These are phyloP conservation scores for Caenorhabditis auriculariae DNA, from an alignment of 2,888 invertebrate genomes.

Conservation along the genomic window DNA sequence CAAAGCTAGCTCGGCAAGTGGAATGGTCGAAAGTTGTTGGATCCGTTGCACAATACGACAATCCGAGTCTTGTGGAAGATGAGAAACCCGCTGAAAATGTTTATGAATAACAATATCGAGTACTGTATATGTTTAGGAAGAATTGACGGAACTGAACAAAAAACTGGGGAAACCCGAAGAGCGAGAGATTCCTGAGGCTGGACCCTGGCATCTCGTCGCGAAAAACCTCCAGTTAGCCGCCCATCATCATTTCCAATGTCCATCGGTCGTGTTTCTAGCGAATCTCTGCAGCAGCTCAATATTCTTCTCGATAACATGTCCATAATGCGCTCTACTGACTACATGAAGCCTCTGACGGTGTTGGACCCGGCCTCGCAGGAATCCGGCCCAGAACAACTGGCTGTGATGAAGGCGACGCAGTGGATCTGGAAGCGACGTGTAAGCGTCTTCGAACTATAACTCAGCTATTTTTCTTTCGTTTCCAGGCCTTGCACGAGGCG, in stretches of 20 bases:
- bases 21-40: constrained; percentile 53
- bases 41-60: constrained; percentile 35
- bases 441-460: neutral
- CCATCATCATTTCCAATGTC: neutral
- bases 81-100: too few relatives aligned
- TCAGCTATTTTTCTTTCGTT: constrained; percentile 2
- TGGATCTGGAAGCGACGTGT: constrained; percentile 50
- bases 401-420: constrained; percentile 39
- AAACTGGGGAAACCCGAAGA: constrained; percentile 19
- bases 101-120: too few relatives aligned
- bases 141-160: too few relatives aligned
- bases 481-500: constrained; percentile 50
- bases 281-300: constrained; percentile 54
- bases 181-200: constrained; percentile 49
- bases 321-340: constrained; percentile 43
- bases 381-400: constrained; percentile 15
- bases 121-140: constrained; percentile 1
- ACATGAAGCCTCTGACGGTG: constrained; percentile 39
- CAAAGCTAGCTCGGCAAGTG: constrained; percentile 46
- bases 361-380: constrained; percentile 29
- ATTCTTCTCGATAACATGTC: constrained; percentile 52
- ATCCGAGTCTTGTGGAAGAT: constrained; percentile 4
- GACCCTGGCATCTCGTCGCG: constrained; percentile 61
- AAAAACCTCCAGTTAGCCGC: constrained; percentile 54
- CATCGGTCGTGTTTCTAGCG: constrained; percentile 32